Base-by-base conservation (phyloP, 2,888 invertebrate species). In the Stegophylla sp. region DNA sequence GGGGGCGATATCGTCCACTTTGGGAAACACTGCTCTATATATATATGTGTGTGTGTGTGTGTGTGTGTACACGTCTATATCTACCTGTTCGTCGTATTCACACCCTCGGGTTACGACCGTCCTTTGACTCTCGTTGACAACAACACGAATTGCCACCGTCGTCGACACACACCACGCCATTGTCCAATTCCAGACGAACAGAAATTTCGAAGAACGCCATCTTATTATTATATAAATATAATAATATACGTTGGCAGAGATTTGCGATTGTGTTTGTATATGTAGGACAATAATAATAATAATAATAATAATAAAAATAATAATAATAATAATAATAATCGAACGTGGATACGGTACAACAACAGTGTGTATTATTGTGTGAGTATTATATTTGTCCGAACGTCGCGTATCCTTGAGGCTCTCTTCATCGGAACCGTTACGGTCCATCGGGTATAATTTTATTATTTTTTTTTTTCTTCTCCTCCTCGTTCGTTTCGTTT, bases 381-480 rank as follows among this genome's bases (percentile, higher is more conserved):
- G 5, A 3, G 12, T 17, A n/a, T 53, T 7, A 9, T n/a, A n/a
- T 59, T 73, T n/a, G 28, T 45, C 20, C 64, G 41, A 63, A 48
- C 53, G 56, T 10, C 56, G 76, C 41, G 12, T 66, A 67, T 79
- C 67, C 77, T 79, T 69, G 66, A 67, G 64, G 69, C 34, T 56
- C 45, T 59, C 64, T 48, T 45, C 63, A 15, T 73, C 63, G n/a
- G 64, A 75, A 75, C 64, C 63, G 77, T 79, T 69, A 69, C 69
- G 77, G 77, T 69, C 45, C 28, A 69, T 79, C 69, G 59, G 59
- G 41, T 59, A 59, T 74, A 10, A 74, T 63, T 12, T n/a, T n/a
- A n/a, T n/a, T n/a, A 34, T 74, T 48, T 63, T 63, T 48, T n/a
- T 45, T 41, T 41, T 7, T 71, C 20, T 13, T 61, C 26, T 43